These are phyloP conservation scores for Piprites chloris DNA, from an alignment of 2,113 vertebrate species.

Conservation along the genomic window DNA sequence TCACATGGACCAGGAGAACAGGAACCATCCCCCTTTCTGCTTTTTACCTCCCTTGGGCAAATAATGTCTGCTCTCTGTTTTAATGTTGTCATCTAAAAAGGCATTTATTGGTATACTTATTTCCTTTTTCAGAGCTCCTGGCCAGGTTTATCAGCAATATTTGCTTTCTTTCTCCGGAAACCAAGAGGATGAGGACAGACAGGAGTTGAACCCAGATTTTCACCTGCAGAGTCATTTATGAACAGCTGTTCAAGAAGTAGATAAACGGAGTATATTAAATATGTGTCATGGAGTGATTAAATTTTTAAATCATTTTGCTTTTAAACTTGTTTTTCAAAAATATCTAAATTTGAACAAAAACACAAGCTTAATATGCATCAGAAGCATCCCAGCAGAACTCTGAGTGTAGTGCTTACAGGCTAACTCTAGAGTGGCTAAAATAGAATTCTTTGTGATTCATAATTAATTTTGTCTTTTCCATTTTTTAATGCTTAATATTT, in stretches of 20 bases:
- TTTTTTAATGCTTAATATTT: not conserved
- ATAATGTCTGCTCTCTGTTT: not conserved
- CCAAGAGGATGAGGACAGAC: not conserved
- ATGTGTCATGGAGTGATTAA: not conserved
- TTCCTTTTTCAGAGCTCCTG: not conserved
- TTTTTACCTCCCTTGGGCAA: not conserved
- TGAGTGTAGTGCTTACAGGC: not conserved
- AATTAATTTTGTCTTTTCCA: not conserved
- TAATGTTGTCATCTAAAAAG: not conserved
- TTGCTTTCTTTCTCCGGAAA: not conserved
- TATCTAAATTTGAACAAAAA: not conserved
- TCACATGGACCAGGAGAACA: not conserved
- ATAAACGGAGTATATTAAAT: not conserved
- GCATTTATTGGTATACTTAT: not conserved
- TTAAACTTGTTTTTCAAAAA: not conserved
- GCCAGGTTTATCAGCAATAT: not conserved
- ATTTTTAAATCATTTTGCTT: not conserved
- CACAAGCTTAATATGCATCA: not conserved
- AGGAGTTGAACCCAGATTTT: not conserved
- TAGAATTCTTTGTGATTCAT: not conserved
- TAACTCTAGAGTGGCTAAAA: not conserved
- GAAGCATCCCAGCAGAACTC: not conserved
- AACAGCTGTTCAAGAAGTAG: not conserved
- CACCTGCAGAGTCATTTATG: not conserved
- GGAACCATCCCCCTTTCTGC: not conserved